Evolutionary conservation across 2,888 invertebrate species (phyloP).

Genomic region (Celastrina argiolus): DNA sequence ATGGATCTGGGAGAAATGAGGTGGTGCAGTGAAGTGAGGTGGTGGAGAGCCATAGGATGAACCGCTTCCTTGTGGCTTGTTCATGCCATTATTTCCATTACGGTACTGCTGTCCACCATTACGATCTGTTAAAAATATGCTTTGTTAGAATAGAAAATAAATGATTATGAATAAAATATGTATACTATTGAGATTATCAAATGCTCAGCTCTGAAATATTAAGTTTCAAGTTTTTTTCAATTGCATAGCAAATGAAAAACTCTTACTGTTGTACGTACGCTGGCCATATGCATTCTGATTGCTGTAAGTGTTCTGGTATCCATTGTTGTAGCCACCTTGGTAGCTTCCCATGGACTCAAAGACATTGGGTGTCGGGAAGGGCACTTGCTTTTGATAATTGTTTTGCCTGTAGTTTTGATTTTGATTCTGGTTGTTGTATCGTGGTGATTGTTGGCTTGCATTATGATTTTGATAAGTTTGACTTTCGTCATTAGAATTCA

Average conservation of each 20-base stretch:
- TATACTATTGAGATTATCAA: background rate
- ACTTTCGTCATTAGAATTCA: constrained; percentile 49
- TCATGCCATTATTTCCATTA: constrained; percentile 56
- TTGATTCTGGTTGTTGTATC: constrained; percentile 69
- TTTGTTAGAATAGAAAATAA: background rate
- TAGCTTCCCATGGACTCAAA: constrained; percentile 78
- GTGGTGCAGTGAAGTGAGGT: constrained; percentile 67
- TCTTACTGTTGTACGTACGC: constrained; percentile 65
- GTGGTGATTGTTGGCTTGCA: constrained; percentile 65
- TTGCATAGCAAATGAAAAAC: constrained; percentile 19
- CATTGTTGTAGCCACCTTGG: constrained; percentile 73
- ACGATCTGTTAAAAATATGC: constrained; percentile 47
- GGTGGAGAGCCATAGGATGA: constrained; percentile 73
- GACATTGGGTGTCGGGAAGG: constrained; percentile 77
- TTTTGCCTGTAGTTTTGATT: constrained; percentile 67
- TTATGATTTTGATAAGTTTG: constrained; percentile 60
- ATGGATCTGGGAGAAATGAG: constrained; percentile 70
- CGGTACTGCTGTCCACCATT: constrained; percentile 66
- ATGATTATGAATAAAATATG: background rate
- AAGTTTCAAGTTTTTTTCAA: too few species aligned
- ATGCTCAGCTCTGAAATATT: constrained; percentile 2
- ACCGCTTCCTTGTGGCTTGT: constrained; percentile 62
- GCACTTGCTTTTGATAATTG: constrained; percentile 73
- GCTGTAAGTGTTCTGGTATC: constrained; percentile 73
- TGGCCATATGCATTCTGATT: constrained; percentile 70